Base-by-base conservation (phyloP, 1,140 invertebrate species). In the Cardiocondyla obscurior region DNA sequence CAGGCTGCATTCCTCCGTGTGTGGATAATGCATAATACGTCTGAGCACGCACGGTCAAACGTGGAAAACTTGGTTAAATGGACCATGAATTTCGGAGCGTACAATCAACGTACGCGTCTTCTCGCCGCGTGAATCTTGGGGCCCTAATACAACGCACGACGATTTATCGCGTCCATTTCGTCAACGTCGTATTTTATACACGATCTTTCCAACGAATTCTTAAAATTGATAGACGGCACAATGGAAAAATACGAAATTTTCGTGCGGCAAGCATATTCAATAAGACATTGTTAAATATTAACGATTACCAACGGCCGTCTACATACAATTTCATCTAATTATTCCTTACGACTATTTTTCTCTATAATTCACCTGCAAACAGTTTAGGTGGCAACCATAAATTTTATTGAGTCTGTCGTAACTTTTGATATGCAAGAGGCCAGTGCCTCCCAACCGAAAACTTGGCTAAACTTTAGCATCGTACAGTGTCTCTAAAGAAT, bases 281-380 rank as follows among this genome's bases (percentile, higher is more conserved):
- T 39, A 76, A 36, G 22, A 64, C n/a, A 12, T 60, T 7, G n/a
- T 60, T 7, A 5, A 25, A 58, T 30, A 76, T 76, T 76, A 76
- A 76, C 28, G 19, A 64, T 28, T 58, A 49, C 12, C 28, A 12
- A 4, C 12, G 39, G 39, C 33, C 55, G 55, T 58, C 12, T 65
- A 76, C 55, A 36, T 76, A 64, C 30, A 76, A 76, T 65, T 76
- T 76, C 30, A 76, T 42, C 73, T 64, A 42, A 76, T 76, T 65
- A 76, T 76, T 76, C 5, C 42, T 76, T 76, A 49, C 28, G 72
- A 76, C 58, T 64, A 49, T 64, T 65, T 42, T 76, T 42, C 5
- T 76, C n/a, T 10, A 65, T 64, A 76, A 44, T 65, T 76, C 60
- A 76, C 55, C 10, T 16, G 12, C 28, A 33, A 33, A 22, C 57